Conservation (phyloP, 2,113 vertebrate genomes). For the Gasterosteus aculeatus region DNA sequence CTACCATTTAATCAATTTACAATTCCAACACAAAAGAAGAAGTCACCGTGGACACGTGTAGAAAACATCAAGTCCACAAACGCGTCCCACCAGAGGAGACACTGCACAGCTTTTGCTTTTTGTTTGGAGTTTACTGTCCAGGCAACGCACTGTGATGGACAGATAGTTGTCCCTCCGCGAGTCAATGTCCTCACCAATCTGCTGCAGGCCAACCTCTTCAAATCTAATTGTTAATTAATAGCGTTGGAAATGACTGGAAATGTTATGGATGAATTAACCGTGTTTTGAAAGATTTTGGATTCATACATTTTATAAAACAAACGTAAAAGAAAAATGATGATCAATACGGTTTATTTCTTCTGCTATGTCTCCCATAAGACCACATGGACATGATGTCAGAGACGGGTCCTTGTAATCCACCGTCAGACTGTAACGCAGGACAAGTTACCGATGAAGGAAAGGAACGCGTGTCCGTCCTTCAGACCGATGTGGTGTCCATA, state of each 20-base stretch:
- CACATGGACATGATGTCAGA: neutral
- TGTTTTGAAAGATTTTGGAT: neutral
- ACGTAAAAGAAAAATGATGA: too few relatives aligned
- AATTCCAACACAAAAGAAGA: too few relatives aligned
- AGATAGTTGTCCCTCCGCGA: too few relatives aligned
- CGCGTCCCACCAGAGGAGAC: too few relatives aligned
- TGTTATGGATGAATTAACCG: neutral
- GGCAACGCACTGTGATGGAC: too few relatives aligned
- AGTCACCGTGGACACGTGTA: too few relatives aligned
- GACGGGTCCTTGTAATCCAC: neutral
- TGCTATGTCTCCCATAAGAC: slow-evolving; percentile 22
- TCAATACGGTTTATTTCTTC: too few relatives aligned
- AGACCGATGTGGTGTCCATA: neutral
- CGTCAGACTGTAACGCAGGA: neutral
- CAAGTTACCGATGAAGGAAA: slow-evolving; percentile 4
- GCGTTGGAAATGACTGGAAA: neutral
- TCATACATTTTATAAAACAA: neutral
- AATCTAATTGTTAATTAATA: neutral
- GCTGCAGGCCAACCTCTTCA: neutral
- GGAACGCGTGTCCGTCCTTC: neutral
- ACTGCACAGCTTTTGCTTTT: too few relatives aligned
- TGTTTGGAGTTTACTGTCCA: too few relatives aligned
- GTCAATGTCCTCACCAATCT: too few relatives aligned
- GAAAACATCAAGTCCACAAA: too few relatives aligned
- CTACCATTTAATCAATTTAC: too few relatives aligned